Percentiles rank a stretch among this genome's conserved stretches.
phyloP scores from a whole-genome alignment of 2,888 invertebrate genomes.

The Halictus ligatus region DNA sequence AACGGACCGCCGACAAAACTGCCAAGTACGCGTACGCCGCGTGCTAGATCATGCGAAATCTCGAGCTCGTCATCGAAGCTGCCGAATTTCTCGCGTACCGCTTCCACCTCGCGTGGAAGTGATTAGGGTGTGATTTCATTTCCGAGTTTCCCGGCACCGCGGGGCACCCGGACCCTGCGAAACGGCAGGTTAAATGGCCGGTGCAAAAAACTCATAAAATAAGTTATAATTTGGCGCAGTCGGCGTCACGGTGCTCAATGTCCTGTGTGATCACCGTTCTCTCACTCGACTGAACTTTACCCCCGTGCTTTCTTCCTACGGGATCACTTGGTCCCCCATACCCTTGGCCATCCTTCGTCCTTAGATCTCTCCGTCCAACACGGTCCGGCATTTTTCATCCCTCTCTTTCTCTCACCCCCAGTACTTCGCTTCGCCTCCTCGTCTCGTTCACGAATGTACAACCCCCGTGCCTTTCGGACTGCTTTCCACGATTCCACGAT shows the following conservation, averaged over 20 bases:
- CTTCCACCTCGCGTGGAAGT: constrained; percentile 74
- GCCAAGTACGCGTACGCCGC: background rate
- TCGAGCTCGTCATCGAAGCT: background rate
- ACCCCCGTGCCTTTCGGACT: background rate
- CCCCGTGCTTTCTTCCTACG: constrained; percentile 63
- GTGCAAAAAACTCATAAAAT: constrained; percentile 84
- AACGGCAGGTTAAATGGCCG: constrained; percentile 82
- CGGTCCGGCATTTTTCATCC: constrained; percentile 9
- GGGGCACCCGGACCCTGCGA: constrained; percentile 38
- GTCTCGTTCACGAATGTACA: background rate
- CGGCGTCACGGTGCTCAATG: constrained; percentile 83
- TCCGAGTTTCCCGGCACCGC: constrained; percentile 76
- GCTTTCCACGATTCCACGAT: constrained; percentile 15
- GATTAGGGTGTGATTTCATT: constrained; percentile 84
- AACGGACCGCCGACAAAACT: background rate
- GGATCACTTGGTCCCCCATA: constrained; percentile 53
- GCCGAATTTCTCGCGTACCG: background rate
- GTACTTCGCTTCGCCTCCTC: background rate
- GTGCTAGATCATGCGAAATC: background rate
- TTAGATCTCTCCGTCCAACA: constrained; percentile 24
- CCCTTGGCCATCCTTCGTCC: constrained; percentile 10
- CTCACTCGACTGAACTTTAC: constrained; percentile 82
- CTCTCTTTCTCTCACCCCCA: background rate
- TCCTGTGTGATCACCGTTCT: constrained; percentile 83
- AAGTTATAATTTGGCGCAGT: constrained; percentile 84